Conservation (phyloP, 2,113 vertebrate species). For the Microcebus murinus region DNA sequence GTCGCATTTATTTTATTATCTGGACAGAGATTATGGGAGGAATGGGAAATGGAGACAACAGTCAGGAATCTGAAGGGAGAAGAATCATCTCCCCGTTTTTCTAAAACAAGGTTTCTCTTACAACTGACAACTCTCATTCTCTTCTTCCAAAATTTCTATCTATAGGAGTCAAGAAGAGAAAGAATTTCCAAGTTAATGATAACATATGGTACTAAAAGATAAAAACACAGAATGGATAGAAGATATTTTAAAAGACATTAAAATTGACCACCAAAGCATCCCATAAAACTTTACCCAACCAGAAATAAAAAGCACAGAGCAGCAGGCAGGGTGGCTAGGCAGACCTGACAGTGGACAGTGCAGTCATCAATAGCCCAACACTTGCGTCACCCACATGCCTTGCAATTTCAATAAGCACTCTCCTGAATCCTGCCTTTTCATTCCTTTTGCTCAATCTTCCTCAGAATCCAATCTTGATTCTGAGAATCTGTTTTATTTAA, state of each 20-base stretch:
- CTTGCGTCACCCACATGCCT: background rate
- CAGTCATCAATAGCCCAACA: background rate
- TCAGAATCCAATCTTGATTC: background rate
- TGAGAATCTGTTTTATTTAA: background rate
- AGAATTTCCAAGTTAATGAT: background rate
- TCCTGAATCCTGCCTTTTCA: background rate
- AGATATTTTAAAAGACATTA: slow-evolving; percentile 25
- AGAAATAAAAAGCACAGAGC: background rate
- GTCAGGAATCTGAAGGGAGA: background rate
- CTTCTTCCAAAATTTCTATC: slow-evolving; percentile 16
- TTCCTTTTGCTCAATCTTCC: background rate
- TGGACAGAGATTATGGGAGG: background rate
- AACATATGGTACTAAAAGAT: background rate
- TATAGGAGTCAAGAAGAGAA: background rate
- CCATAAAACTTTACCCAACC: background rate
- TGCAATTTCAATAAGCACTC: background rate
- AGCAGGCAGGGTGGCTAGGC: background rate
- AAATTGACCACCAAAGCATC: background rate
- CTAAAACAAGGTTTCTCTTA: background rate
- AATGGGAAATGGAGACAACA: background rate
- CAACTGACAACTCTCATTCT: background rate
- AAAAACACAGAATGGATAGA: slow-evolving; percentile 1
- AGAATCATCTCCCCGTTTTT: background rate
- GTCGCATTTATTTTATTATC: background rate
- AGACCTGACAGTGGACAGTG: background rate